Conservation (phyloP, 2,797 vertebrate species). For the Leptoclinus maculatus region DNA sequence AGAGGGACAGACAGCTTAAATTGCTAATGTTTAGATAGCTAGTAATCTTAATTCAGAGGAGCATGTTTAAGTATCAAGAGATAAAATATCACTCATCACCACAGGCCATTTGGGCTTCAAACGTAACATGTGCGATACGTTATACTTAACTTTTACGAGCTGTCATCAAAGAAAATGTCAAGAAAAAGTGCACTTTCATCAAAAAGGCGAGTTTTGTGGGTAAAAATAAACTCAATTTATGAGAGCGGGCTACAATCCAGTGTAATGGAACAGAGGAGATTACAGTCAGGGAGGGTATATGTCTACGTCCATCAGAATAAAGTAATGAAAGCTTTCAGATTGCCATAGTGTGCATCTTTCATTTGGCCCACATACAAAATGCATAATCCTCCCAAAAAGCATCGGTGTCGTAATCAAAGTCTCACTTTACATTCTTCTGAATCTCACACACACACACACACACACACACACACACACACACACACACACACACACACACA, state of each 20-base stretch:
- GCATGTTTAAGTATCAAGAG: not conserved
- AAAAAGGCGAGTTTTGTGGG: not conserved
- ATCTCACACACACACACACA: slow-evolving; percentile 5
- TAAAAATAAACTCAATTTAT: not conserved
- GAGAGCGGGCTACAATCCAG: not conserved
- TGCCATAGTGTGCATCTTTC: slow-evolving; percentile 31
- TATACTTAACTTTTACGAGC: slow-evolving; percentile 11
- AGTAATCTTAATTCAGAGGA: not conserved
- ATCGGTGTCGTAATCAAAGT: not conserved
- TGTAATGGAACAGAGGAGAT: slow-evolving; percentile 37
- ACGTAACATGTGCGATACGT: not conserved
- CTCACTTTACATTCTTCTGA: slow-evolving; percentile 1
- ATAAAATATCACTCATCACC: not conserved
- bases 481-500: slow-evolving; percentile 20
- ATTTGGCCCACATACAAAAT: slow-evolving; percentile 42
- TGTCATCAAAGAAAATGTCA: slow-evolving; percentile 9
- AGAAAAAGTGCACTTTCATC: slow-evolving; percentile 13
- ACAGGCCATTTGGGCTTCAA: slow-evolving; percentile 11
- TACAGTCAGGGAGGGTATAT: slow-evolving; percentile 30
- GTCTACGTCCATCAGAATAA: slow-evolving; percentile 41
- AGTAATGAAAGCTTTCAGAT: slow-evolving; percentile 41
- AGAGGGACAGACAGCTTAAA: not conserved
- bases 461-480: slow-evolving; percentile 16
- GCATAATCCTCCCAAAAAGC: slow-evolving; percentile 32
- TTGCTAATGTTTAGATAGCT: not conserved